Evolutionary conservation across 2,888 invertebrate genomes (phyloP), one percentile per base, ranked within the genome.

Genomic region (Cephus runcator): DNA sequence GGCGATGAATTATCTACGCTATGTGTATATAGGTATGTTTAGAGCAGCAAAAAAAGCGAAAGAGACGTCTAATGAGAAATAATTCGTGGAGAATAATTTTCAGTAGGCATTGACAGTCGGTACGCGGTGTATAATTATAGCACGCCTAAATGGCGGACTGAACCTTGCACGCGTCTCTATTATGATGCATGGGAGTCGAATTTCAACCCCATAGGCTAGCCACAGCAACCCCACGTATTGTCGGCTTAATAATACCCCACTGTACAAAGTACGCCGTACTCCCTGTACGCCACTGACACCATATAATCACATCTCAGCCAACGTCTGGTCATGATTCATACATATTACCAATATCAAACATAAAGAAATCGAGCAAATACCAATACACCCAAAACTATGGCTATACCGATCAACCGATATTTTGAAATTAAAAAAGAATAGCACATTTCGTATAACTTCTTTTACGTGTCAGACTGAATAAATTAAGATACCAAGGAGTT

Each of bases 111-210:
- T 79, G 76, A 78, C 76, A 80, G 82, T 80, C 80, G 79, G 83
- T 84, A 71, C 71, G 23, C 71, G 71, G 84, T 86, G 85, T 89
- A 88, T 89, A 90, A 90, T 89, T 90, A 89, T 87, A 87, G 87
- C 84, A 86, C 84, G 88, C 87, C 88, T 90, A 88, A 87, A 90
- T 85, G 84, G 85, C 86, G 86, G 87, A 85, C 81, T 81, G 83
- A 83, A 83, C 83, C 84, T 87, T 83, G 87, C 88, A 88, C 88
- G 90, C 87, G 88, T 86, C 85, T 85, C 88, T 87, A 89, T 90
- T 89, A 88, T 89, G 86, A 89, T 88, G 89, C 87, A 88, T 87
- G 89, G 88, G 91, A 91, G 89, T 90, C 88, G 89, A 88, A 90
- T 91, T 90, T 89, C 90, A 88, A 91, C 89, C 91, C 91, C 88